These are phyloP conservation scores for Morphnarchus princeps DNA, from an alignment of 2,113 vertebrate species.

Conservation along the genomic window DNA sequence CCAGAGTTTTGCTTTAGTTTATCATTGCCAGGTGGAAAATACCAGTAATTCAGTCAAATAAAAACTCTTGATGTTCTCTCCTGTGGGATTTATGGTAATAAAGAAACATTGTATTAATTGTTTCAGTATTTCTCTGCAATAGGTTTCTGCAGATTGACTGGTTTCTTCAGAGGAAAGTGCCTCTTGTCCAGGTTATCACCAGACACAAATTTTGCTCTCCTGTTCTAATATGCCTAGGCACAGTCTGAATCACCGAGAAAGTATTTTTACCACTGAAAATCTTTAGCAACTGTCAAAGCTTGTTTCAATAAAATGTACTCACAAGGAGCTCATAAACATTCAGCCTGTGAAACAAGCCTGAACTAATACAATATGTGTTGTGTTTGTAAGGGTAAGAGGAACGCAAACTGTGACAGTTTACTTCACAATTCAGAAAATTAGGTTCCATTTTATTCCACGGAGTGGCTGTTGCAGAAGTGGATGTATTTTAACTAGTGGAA, in stretches of 20 bases:
- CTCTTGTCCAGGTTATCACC: background rate
- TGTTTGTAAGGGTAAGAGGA: background rate
- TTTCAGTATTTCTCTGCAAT: background rate
- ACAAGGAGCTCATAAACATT: background rate
- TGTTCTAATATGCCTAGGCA: background rate
- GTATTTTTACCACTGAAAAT: background rate
- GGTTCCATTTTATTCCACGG: background rate
- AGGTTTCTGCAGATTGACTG: background rate
- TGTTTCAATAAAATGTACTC: background rate
- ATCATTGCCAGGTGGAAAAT: background rate
- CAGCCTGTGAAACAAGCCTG: background rate
- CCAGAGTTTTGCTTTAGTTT: background rate
- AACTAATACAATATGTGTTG: conserved; percentile 3
- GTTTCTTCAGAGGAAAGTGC: background rate
- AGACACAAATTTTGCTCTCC: background rate
- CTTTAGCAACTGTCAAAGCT: background rate
- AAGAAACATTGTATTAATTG: background rate
- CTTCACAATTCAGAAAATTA: background rate
- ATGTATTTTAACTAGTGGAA: background rate
- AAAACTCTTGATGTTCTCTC: background rate
- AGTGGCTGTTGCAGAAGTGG: background rate
- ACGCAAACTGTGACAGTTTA: background rate
- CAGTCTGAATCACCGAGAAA: background rate
- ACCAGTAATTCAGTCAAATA: background rate
- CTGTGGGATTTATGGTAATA: background rate